Conservation (phyloP, 2,113 vertebrate genomes). For the Microtus montanus region DNA sequence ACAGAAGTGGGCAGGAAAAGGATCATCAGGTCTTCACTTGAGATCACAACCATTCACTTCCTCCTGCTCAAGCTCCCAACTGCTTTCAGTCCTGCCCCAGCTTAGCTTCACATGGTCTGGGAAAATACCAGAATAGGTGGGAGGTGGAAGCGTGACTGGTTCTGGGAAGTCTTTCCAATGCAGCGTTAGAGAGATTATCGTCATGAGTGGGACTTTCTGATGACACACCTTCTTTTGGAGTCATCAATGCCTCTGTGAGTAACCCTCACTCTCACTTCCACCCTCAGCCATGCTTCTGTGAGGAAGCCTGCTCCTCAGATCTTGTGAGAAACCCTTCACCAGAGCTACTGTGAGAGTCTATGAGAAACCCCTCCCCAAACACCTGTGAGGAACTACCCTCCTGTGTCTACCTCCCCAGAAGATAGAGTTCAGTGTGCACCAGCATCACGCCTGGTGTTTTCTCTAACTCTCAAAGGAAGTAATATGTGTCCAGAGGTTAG, state of each 20-base stretch:
- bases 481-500: rapidly evolving
- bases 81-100: not conserved
- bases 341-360: not conserved
- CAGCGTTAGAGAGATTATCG: not conserved
- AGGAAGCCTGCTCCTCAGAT: not conserved
- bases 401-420: not conserved
- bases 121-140: not conserved
- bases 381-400: not conserved
- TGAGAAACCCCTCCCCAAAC: not conserved
- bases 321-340: not conserved
- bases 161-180: not conserved
- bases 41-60: not conserved
- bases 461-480: not conserved
- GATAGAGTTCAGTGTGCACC: not conserved
- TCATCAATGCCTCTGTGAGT: not conserved
- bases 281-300: not conserved
- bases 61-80: not conserved
- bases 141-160: too few relatives aligned
- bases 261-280: not conserved
- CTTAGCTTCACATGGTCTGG: not conserved
- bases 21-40: not conserved
- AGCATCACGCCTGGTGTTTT: not conserved
- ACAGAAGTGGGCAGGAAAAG: too few relatives aligned
- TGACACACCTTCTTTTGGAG: not conserved
- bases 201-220: too few relatives aligned